Evolutionary conservation across 1,140 invertebrate genomes (phyloP).

Genomic region (Hypsibius dujardini): DNA sequence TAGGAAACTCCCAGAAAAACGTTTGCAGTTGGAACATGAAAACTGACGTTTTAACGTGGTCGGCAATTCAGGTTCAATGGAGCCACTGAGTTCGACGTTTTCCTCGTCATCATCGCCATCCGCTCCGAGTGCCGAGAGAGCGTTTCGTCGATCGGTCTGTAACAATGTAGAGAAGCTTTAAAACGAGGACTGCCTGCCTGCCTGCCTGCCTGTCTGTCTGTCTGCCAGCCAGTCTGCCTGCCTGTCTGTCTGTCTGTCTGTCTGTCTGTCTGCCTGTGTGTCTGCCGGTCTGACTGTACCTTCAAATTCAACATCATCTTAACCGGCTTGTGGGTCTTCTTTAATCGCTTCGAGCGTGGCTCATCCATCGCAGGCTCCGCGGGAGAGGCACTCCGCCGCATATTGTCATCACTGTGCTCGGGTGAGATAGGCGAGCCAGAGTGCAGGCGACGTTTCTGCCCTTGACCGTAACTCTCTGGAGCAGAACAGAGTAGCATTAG

Average conservation of each 20-base stretch:
- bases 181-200: no score
- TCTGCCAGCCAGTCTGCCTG: no score
- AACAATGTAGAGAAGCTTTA: background rate
- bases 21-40: background rate
- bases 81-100: background rate
- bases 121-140: background rate
- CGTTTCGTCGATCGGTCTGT: background rate
- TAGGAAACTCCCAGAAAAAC: conserved; percentile 16
- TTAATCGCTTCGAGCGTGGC: background rate
- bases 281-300: background rate
- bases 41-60: background rate
- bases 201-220: no score
- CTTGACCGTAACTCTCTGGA: background rate
- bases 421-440: background rate
- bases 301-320: background rate
- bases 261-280: no score
- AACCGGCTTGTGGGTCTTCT: conserved; percentile 4
- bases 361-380: background rate
- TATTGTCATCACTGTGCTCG: background rate
- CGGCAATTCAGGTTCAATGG: background rate
- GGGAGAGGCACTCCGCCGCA: background rate
- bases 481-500: background rate
- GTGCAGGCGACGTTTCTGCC: background rate
- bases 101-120: background rate
- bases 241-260: no score